These are phyloP conservation scores for Coboldia fuscipes DNA, from an alignment of 1,140 invertebrate species.

Conservation along the genomic window DNA sequence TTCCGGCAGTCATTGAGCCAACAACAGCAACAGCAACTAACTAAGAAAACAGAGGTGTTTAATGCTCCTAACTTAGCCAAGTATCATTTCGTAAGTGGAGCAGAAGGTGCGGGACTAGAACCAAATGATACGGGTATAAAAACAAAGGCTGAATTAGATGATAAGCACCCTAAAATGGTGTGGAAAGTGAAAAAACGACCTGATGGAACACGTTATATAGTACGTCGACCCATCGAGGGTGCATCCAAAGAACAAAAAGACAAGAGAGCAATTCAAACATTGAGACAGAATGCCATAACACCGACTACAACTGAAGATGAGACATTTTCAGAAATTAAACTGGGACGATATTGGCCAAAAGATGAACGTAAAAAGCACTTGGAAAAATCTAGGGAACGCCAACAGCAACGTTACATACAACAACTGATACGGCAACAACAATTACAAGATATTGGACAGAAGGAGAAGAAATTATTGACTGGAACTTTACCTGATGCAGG, in stretches of 20 bases:
- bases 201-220: conserved; percentile 61
- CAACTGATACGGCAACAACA: no score
- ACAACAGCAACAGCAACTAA: conserved; percentile 13
- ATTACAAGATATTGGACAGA: no score
- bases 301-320: conserved; percentile 75
- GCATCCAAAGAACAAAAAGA: no score
- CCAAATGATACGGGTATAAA: not conserved
- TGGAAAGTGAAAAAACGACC: conserved; percentile 62
- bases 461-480: no score
- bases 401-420: no score
- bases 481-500: no score
- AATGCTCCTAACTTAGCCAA: conserved; percentile 32
- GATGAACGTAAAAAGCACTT: conserved; percentile 57
- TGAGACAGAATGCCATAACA: conserved; percentile 33
- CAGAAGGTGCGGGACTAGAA: conserved; percentile 23
- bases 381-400: conserved; percentile 41
- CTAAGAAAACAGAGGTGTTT: conserved; percentile 9
- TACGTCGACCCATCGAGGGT: conserved; percentile 44
- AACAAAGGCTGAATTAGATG: not conserved
- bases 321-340: conserved; percentile 58
- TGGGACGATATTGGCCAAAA: conserved; percentile 59
- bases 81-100: conserved; percentile 34
- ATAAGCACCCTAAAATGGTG: conserved; percentile 28
- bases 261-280: conserved; percentile 43
- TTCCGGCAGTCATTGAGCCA: conserved; percentile 32